Evolutionary conservation across 1,140 invertebrate genomes (phyloP).

Genomic region (Lanistes nyassanus): DNA sequence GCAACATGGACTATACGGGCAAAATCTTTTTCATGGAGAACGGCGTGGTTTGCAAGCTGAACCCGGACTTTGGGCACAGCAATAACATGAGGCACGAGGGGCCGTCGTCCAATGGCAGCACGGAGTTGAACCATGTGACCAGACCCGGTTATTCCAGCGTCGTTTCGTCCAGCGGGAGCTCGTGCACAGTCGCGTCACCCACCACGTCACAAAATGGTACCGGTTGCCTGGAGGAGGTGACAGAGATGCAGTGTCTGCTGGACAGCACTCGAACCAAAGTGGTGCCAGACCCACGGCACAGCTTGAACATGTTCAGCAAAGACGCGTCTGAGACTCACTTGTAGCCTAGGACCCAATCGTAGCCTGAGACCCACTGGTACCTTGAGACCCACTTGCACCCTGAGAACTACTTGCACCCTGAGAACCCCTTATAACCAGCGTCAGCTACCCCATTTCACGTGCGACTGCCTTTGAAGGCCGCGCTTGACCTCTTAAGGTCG

Average conservation of each 20-base stretch:
- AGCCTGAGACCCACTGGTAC: too few species aligned
- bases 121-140: not conserved
- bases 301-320: not conserved
- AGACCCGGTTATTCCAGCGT: not conserved
- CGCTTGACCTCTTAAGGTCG: too few species aligned
- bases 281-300: not conserved
- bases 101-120: too few species aligned
- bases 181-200: constrained; percentile 4
- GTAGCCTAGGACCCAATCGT: not conserved
- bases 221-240: constrained; percentile 1
- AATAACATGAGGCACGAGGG: not conserved
- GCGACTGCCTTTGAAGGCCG: too few species aligned
- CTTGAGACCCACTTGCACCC: too few species aligned
- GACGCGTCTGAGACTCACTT: constrained; percentile 1
- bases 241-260: constrained; percentile 19
- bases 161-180: not conserved
- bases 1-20: constrained; percentile 37
- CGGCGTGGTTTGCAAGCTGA: constrained; percentile 2
- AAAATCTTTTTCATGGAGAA: constrained; percentile 23
- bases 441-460: too few species aligned
- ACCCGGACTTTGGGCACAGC: not conserved
- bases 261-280: constrained; percentile 6
- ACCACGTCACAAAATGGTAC: not conserved
- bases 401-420: too few species aligned
- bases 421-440: too few species aligned